Base-by-base conservation (phyloP, 2,113 vertebrate species). In the Thamnaconus septentrionalis region DNA sequence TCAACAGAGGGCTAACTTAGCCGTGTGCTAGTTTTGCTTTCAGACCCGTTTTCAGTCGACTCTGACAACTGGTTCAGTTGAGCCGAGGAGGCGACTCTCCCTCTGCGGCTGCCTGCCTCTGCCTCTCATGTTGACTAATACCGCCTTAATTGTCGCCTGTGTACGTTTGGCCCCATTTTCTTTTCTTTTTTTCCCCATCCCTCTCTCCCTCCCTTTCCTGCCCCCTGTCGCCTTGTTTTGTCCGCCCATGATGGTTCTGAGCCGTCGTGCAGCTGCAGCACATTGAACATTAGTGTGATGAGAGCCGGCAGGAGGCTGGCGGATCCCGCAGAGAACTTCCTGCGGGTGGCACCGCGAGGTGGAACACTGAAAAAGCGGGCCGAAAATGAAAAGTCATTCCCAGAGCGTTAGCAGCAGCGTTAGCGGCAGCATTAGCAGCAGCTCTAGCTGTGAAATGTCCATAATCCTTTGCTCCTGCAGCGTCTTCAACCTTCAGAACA, bases 41-140 rank as follows among this genome's bases (percentile, higher is more conserved):
- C 4, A n/a, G 48, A n/a, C 1, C 2, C 1, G 2, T 50, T 11
- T 50, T 48, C 8, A 9, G 46, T 48, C 3, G 53, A 64, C 47
- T 57, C 10, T 59, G 18, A 31, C 18, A 31, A 31, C 18, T 61
- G 52, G 48, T 59, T 6, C 58, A 9, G 53, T 61, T n/a, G 47
- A 54, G 58, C 57, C 73, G 73, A 65, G 51, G 31, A n/a, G 42
- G 54, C 49, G 66, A 66, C 66, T 63, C 61, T 47, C 52, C 52
- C 46, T 66, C 64, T 71, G 45, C 67, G 18, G 70, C 39, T 12
- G 58, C 75, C 41, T 66, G 64, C 63, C 78, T 44, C 62, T 53
- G 53, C 8, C 55, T 50, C 72, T 62, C 57, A 58, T 70, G 7
- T 78, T 61, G 64, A 83, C 81, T 75, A 75, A 83, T 75, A 64